Base-by-base conservation (phyloP, 2,888 invertebrate species). In the Auanema sp. region DNA sequence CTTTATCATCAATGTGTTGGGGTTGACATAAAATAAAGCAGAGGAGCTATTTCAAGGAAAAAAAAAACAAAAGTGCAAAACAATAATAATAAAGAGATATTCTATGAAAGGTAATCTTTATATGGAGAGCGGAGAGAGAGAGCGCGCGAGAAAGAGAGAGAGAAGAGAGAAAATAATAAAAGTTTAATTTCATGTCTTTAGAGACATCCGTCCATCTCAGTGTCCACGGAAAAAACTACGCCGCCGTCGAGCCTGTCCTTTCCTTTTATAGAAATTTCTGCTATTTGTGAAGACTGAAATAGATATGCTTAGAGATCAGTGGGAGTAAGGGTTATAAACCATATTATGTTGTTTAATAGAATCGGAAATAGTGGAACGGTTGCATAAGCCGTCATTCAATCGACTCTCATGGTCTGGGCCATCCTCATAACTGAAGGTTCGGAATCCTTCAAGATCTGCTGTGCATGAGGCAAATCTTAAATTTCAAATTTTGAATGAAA, bases 401-500 rank as follows among this genome's bases (percentile, higher is more conserved):
- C 69, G 64, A 0, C 62, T 65, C 42, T 78, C 76, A 64, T 79
- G 79, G 52, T 79, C 78, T n/a, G 78, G 79, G 43, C 79, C 79
- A 33, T 68, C 69, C 60, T 81, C 81, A 65, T 69, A 78, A 54
- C 77, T 77, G 71, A 78, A 82, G 21, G 81, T 81, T 51, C 81
- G 67, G 72, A 78, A 81, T 44, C 78, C 81, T 52, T 79, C 73
- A 14, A 76, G 41, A 18, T 58, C 33, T 21, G 65, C 65, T 2
- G 63, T n/a, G 60, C 73, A 73, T 6, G 64, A 47, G 12, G 58
- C 21, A 40, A 73, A 71, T 55, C 69, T 69, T 43, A 11, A 63
- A 65, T 51, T 58, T 25, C 14, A 60, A 23, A 52, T 12, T 6
- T 43, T 11, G 11, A 43, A 11, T 43, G 11, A 12, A n/a, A 43